Conservation (phyloP, 2,113 vertebrate species). For the Plestiodon gilberti region DNA sequence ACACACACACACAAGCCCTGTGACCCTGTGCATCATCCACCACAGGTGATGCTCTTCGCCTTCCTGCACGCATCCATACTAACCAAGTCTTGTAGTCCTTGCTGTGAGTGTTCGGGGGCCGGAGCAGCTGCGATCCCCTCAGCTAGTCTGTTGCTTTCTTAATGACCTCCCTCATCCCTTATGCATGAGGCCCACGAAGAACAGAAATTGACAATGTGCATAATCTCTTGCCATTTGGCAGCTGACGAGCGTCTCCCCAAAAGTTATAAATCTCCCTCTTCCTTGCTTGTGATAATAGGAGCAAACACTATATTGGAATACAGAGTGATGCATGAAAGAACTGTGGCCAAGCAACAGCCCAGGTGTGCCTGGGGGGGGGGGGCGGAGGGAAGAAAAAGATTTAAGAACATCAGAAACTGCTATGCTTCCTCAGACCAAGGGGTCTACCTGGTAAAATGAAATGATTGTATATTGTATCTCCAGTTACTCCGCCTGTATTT, state of each 20-base stretch:
- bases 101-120: slow-evolving; percentile 55
- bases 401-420: too few species aligned
- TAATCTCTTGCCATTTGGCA: slow-evolving; percentile 64
- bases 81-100: slow-evolving; percentile 57
- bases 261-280: slow-evolving; percentile 31
- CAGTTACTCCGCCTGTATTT: too few species aligned
- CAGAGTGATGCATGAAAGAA: background rate
- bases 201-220: slow-evolving; percentile 39
- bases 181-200: slow-evolving; percentile 65
- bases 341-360: too few species aligned
- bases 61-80: slow-evolving; percentile 47
- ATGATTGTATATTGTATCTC: too few species aligned
- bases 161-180: slow-evolving; percentile 73
- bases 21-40: slow-evolving; percentile 30
- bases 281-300: background rate
- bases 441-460: too few species aligned
- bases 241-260: slow-evolving; percentile 38
- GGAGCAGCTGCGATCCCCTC: slow-evolving; percentile 67
- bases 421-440: too few species aligned
- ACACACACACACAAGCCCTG: too few species aligned
- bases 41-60: slow-evolving; percentile 31
- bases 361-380: background rate
- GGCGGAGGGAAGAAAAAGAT: background rate
- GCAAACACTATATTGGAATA: background rate
- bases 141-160: slow-evolving; percentile 69